phyloP scores from a whole-genome alignment of 2,113 vertebrate genomes.

The Miniopterus natalensis region DNA sequence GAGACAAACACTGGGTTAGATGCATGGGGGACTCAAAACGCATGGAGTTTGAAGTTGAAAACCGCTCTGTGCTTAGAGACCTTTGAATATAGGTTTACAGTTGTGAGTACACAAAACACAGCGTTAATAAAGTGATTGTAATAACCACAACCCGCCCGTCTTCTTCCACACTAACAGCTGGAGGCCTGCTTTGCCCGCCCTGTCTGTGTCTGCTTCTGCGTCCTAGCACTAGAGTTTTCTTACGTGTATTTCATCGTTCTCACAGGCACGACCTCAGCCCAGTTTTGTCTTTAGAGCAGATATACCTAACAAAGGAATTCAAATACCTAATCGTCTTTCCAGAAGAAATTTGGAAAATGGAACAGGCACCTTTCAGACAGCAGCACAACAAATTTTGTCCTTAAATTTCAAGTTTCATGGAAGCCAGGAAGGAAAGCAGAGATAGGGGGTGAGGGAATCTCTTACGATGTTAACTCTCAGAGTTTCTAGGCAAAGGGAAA shows the following conservation, averaged over 20 bases:
- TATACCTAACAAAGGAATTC: neutral
- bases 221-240: neutral
- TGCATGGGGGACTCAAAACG: neutral
- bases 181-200: neutral
- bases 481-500: neutral
- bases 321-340: neutral
- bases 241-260: neutral
- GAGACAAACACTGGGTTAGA: neutral
- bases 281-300: neutral
- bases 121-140: neutral
- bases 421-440: conserved; percentile 3
- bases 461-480: neutral
- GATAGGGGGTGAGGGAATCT: neutral
- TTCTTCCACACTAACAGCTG: neutral
- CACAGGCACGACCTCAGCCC: neutral
- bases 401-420: neutral
- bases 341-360: conserved; percentile 25
- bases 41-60: neutral
- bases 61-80: neutral
- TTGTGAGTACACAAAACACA: neutral
- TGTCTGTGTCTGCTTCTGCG: neutral
- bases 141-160: neutral
- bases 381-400: neutral
- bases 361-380: neutral
- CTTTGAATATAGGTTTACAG: neutral